Base-by-base conservation (phyloP, 2,888 invertebrate species). In the Arge pagana region DNA sequence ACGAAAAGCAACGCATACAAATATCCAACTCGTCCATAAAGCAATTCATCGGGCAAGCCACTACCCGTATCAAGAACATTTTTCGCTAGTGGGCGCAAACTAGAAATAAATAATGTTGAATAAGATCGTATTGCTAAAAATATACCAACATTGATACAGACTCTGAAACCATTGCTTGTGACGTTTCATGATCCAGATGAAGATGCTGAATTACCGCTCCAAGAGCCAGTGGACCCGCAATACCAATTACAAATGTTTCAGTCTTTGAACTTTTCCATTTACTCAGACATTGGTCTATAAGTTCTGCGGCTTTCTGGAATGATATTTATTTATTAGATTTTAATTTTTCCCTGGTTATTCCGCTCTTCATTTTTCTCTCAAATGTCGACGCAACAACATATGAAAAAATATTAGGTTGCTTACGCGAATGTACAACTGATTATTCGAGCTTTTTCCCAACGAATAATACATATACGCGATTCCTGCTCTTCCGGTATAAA, bases 1-100 rank as follows among this genome's bases (percentile, higher is more conserved):
- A 92, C 82, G 79, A 87, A 91, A 6, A 93, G 77, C 42, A 94
- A 79, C 3, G 90, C 80, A 78, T 83, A 91, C 10, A 96, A 78
- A 73, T 90, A 94, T 15, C 95, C 95, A 60, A 84, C 83, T 68
- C 90, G 82, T 4, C 96, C 95, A 80, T 91, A 93, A 26, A 96
- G 79, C 50, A 93, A 76, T 78, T 95, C 95, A 81, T 94, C 89
- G 0, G 92, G 87, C 43, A 84, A 65, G 56, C 81, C 79, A 16
- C 76, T 72, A 40, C 71, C 69, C 33, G 82, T 78, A 50, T 81
- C 78, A 59, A 83, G 70, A 43, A 86, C 80, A 59, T 82, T 76
- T 42, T 80, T 76, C 50, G 80, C 78, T 52, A 89, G 66, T 10
- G 79, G 71, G 61, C 82, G 77, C 24, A 89, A 74, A 64, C 88